phyloP scores from a whole-genome alignment of 2,113 vertebrate genomes.

The Aphelocoma coerulescens region DNA sequence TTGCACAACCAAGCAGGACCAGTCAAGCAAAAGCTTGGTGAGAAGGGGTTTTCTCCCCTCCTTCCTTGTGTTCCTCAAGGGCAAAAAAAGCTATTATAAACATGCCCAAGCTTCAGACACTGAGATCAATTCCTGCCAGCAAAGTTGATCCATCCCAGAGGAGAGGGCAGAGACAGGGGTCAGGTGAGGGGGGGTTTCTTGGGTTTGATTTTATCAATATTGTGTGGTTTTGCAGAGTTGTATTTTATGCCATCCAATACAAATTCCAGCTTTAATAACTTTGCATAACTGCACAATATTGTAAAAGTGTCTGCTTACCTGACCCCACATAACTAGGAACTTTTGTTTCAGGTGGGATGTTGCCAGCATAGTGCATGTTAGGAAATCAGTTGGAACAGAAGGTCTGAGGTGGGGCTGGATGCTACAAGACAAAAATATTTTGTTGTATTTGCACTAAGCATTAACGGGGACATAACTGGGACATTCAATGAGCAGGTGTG shows the following conservation, averaged over 20 bases:
- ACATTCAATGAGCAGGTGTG: background rate
- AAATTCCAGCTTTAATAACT: background rate
- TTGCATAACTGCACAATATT: slow-evolving; percentile 32
- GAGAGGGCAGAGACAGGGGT: background rate
- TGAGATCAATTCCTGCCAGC: background rate
- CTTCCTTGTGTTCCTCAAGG: background rate
- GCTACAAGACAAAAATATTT: background rate
- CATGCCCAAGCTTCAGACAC: background rate
- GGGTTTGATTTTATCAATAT: background rate
- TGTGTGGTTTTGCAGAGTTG: slow-evolving; percentile 37
- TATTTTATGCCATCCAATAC: background rate
- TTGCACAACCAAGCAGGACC: background rate
- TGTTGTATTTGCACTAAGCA: background rate
- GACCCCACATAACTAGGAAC: slow-evolving; percentile 16
- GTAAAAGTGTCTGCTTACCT: slow-evolving; percentile 10
- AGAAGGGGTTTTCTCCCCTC: background rate
- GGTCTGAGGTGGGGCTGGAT: background rate
- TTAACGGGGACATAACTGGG: background rate
- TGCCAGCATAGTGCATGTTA: background rate
- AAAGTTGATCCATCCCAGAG: background rate
- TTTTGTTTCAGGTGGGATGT: background rate
- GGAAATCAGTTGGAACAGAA: background rate
- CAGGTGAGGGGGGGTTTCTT: background rate
- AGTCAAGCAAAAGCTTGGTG: background rate
- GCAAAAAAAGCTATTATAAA: background rate